Evolutionary conservation across 2,113 vertebrate species (phyloP).

Genomic region (Galeopterus variegatus): DNA sequence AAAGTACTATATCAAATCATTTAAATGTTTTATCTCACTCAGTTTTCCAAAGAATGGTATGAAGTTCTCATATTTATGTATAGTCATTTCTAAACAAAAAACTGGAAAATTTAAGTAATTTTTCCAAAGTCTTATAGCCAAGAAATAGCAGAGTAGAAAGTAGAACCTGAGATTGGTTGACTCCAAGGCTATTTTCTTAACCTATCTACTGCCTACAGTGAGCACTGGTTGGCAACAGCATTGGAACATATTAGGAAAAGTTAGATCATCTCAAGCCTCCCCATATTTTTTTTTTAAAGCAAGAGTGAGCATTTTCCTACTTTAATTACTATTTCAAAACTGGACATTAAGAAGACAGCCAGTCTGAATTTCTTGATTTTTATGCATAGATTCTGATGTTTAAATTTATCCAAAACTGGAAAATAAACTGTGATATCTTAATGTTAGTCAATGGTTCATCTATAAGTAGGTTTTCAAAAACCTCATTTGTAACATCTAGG

Average conservation of each 20-base stretch:
- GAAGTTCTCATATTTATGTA: neutral
- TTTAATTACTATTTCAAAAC: neutral
- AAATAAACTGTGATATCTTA: neutral
- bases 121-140: neutral
- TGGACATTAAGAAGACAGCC: neutral
- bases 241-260: too few relatives aligned
- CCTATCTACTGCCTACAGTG: neutral
- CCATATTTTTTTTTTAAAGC: neutral
- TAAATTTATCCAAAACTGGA: neutral
- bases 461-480: neutral
- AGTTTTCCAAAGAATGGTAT: neutral
- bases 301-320: neutral
- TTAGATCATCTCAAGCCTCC: rapidly evolving
- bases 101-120: neutral
- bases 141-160: neutral
- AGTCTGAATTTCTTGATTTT: neutral
- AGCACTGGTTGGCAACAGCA: neutral
- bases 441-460: neutral
- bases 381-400: neutral
- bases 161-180: neutral
- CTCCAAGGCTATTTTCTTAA: neutral
- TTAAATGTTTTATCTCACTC: neutral
- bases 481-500: neutral
- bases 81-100: neutral
- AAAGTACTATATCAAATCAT: neutral